Base-by-base conservation (phyloP, 1,140 invertebrate species). In the Cyclina sinensis region DNA sequence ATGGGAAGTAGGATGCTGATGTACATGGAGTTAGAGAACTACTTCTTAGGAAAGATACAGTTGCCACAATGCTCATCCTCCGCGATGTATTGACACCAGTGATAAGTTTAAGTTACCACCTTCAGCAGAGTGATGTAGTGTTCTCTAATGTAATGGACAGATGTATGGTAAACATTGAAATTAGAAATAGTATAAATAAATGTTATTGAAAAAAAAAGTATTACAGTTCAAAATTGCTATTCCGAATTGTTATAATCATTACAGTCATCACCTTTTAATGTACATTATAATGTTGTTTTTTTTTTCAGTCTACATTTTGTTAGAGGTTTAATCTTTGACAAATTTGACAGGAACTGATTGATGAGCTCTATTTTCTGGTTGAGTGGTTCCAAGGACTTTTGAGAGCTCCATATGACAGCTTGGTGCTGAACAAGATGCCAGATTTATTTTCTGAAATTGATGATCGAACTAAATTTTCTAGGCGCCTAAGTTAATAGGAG, bases 81-180 rank as follows among this genome's bases (percentile, higher is more conserved):
- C 65, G 80, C 43, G 80, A 82, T 32, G 21, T 82, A 12, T 27
- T 82, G 35, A 24, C 39, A 30, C 80, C 54, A 24, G 80, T 82
- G 9, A 27, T 82, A 21, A 24, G 7, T 21, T 62, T 82, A 18
- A 82, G 80, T 39, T 27, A 82, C 30, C 65, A 82, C 35, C 59
- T 82, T 39, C n/a, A n/a, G n/a, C 79, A 81, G 30, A 43, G 74
- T 3, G 46, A 46, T 16, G 48, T 30, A 5, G 27, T 32, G 11
- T 81, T 81, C n/a, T 81, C 79, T 27, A 16, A 59, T 59, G 35
- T 81, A 51, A 2, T 16, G 4, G 14, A 14, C 21, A 81, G 46
- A 62, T 57, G 48, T 35, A 24, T 27, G 24, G 79, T 81, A 59
- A 32, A 24, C 11, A 4, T 32, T 21, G n/a, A 24, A 7, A 9